Evolutionary conservation across 1,140 invertebrate genomes (phyloP).

Genomic region (Diploscapter pachys): DNA sequence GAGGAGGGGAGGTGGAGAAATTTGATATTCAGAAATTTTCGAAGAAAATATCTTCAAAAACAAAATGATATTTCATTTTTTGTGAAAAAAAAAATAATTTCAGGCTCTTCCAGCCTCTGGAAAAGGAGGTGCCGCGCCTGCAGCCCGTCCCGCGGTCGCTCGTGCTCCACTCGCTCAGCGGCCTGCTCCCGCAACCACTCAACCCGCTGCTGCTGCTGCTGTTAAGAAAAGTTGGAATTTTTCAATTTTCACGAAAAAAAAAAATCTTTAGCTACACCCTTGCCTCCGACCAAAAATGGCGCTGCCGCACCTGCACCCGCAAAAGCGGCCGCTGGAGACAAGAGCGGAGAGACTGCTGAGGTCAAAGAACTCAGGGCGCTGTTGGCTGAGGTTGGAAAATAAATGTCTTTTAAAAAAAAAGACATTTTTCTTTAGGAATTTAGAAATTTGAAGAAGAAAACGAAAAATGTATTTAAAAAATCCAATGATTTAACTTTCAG

Average conservation of each 20-base stretch:
- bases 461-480: background rate
- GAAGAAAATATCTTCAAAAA: background rate
- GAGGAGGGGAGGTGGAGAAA: slow-evolving; percentile 21
- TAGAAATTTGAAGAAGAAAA: background rate
- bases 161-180: background rate
- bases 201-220: slow-evolving; percentile 3
- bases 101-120: slow-evolving; percentile 9
- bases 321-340: background rate
- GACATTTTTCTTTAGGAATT: background rate
- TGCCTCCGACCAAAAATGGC: background rate
- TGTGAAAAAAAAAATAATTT: background rate
- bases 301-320: slow-evolving; percentile 3
- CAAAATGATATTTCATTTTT: slow-evolving; percentile 3
- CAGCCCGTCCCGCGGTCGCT: slow-evolving; percentile 1
- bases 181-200: background rate
- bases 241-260: background rate
- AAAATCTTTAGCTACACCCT: background rate
- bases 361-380: slow-evolving; percentile 5
- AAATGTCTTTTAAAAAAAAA: background rate
- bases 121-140: background rate
- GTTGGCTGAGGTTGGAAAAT: background rate
- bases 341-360: background rate
- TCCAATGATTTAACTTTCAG: background rate
- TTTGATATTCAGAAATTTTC: background rate
- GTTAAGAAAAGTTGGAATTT: too few relatives aligned